phyloP scores from a whole-genome alignment of 1,140 invertebrate genomes.

The Conopomorpha cramerella region DNA sequence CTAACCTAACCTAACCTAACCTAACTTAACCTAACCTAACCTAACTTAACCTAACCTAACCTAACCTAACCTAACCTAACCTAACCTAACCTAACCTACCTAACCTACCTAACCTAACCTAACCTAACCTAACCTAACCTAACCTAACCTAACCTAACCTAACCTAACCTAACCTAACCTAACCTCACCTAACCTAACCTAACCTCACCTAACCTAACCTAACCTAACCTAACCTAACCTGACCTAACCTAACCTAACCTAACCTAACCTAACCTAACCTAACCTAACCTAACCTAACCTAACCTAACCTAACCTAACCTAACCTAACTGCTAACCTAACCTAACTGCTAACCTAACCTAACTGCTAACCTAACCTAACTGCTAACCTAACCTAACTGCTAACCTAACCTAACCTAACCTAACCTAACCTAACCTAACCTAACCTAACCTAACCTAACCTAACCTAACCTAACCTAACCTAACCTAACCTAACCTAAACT shows the following conservation, averaged over 20 bases:
- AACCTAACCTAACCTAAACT: constrained; percentile 1
- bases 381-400: constrained; percentile 3
- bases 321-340: constrained; percentile 2
- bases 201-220: constrained; percentile 4
- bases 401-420: constrained; percentile 2
- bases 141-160: constrained; percentile 8
- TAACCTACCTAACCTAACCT: constrained; percentile 3
- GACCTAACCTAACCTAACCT: constrained; percentile 1
- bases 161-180: constrained; percentile 7
- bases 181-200: constrained; percentile 7
- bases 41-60: constrained; percentile 1
- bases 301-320: constrained; percentile 2
- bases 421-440: constrained; percentile 2
- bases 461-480: constrained; percentile 2
- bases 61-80: constrained; percentile 2
- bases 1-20: constrained; percentile 1
- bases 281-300: constrained; percentile 1
- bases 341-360: constrained; percentile 1
- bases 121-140: constrained; percentile 6
- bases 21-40: constrained; percentile 2
- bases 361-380: constrained; percentile 2
- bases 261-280: constrained; percentile 1
- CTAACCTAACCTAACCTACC: constrained; percentile 3
- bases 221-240: constrained; percentile 1
- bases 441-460: constrained; percentile 2